A percentile compares a stretch with the other conserved stretches of the same genome.
These are phyloP conservation scores for Gryllus longicercus DNA, from an alignment of 2,888 invertebrate genomes.

Conservation along the genomic window DNA sequence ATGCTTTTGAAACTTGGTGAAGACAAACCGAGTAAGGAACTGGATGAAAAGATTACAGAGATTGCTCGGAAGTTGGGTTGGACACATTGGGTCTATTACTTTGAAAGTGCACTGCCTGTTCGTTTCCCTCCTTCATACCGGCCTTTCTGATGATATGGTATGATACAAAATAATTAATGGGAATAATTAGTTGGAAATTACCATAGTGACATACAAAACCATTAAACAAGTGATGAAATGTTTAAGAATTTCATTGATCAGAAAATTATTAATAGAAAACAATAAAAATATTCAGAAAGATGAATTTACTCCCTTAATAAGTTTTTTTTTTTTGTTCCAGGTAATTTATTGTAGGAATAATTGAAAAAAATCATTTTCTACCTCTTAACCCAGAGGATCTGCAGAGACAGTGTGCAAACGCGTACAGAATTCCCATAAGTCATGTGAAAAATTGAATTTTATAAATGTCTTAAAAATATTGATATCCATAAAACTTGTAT, in stretches of 20 bases:
- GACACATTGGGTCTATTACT: constrained; percentile 60
- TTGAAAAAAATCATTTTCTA: background rate
- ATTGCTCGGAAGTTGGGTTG: constrained; percentile 66
- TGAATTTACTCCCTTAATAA: no score
- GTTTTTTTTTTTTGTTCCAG: background rate
- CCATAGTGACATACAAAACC: no score
- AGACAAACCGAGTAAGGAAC: constrained; percentile 72
- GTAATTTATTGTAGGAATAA: constrained; percentile 10
- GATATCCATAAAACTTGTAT: background rate
- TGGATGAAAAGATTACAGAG: constrained; percentile 65
- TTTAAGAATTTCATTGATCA: no score
- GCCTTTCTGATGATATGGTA: constrained; percentile 44
- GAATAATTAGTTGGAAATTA: no score
- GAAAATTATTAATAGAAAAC: no score
- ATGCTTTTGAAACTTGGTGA: constrained; percentile 72
- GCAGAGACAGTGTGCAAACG: background rate
- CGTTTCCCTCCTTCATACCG: constrained; percentile 67
- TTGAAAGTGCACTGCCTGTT: constrained; percentile 58
- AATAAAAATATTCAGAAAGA: no score
- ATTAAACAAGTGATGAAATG: no score
- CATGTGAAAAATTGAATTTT: background rate
- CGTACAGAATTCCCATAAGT: background rate
- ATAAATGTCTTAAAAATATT: background rate
- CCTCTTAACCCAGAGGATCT: background rate
- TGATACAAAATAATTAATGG: background rate